Percentiles rank a stretch among this genome's conserved stretches.
Evolutionary conservation across 2,888 invertebrate species (phyloP).

Genomic region (Chalcosyrphus nemorum): DNA sequence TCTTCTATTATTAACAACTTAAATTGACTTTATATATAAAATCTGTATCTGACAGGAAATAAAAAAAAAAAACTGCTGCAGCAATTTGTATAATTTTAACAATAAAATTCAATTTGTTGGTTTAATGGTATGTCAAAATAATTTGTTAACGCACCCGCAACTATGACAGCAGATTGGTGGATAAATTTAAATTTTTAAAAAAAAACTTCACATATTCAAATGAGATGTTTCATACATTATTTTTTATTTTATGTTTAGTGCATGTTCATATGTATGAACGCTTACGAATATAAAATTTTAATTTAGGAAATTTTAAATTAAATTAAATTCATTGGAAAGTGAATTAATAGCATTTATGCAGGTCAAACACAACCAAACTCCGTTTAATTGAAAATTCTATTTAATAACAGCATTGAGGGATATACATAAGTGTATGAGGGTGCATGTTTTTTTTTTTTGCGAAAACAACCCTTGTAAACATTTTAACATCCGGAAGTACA

Average conservation of each 20-base stretch:
- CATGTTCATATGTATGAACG: too few relatives aligned
- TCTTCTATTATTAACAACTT: background rate
- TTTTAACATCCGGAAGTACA: background rate
- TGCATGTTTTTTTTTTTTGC: constrained; percentile 1
- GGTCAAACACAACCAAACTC: constrained; percentile 14
- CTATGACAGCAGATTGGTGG: background rate
- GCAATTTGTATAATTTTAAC: background rate
- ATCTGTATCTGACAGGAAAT: background rate
- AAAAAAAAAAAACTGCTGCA: too few relatives aligned
- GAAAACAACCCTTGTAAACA: background rate
- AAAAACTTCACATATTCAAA: constrained; percentile 19
- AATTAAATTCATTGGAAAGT: constrained; percentile 52
- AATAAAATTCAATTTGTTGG: background rate
- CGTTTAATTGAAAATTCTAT: constrained; percentile 65
- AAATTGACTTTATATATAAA: background rate
- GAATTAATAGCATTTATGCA: constrained; percentile 39
- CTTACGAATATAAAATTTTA: background rate
- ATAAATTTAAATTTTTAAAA: too few relatives aligned
- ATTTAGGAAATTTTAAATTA: constrained; percentile 50
- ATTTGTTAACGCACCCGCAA: background rate
- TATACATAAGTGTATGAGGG: background rate
- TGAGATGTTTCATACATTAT: background rate
- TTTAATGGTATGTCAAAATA: constrained; percentile 1
- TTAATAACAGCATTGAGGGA: constrained; percentile 27
- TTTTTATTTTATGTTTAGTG: background rate